phyloP scores from a whole-genome alignment of 2,113 vertebrate genomes.

The Bufo gargarizans region DNA sequence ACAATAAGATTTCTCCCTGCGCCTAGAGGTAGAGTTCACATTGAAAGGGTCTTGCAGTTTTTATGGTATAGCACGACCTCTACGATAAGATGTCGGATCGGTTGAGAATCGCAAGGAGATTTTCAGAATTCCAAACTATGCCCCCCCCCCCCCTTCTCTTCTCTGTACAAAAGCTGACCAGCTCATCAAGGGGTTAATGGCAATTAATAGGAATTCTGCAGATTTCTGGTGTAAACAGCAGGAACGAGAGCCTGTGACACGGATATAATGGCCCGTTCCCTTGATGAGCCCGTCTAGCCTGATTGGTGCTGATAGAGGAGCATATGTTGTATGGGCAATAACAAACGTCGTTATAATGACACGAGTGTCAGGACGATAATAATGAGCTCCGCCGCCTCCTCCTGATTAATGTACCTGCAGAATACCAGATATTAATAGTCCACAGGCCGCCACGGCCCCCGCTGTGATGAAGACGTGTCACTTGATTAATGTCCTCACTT shows the following conservation, averaged over 20 bases:
- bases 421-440: neutral
- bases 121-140: too few relatives aligned
- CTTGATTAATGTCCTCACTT: neutral
- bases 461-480: neutral
- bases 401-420: conserved; percentile 13
- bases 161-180: too few relatives aligned
- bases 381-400: neutral
- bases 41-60: too few relatives aligned
- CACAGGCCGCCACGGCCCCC: neutral
- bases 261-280: neutral
- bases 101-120: too few relatives aligned
- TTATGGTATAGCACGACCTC: too few relatives aligned
- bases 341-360: neutral
- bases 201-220: neutral
- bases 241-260: neutral
- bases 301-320: neutral
- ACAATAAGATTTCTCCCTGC: too few relatives aligned
- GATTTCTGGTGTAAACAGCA: too few relatives aligned
- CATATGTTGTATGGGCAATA: neutral
- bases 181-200: neutral
- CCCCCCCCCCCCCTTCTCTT: too few relatives aligned
- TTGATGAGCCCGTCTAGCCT: neutral
- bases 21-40: too few relatives aligned
- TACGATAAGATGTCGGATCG: too few relatives aligned
- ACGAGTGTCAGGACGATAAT: neutral